Percentiles rank a stretch among this genome's conserved stretches.
These are phyloP conservation scores for Zygaena filipendulae DNA, from an alignment of 2,888 invertebrate genomes.

Conservation along the genomic window DNA sequence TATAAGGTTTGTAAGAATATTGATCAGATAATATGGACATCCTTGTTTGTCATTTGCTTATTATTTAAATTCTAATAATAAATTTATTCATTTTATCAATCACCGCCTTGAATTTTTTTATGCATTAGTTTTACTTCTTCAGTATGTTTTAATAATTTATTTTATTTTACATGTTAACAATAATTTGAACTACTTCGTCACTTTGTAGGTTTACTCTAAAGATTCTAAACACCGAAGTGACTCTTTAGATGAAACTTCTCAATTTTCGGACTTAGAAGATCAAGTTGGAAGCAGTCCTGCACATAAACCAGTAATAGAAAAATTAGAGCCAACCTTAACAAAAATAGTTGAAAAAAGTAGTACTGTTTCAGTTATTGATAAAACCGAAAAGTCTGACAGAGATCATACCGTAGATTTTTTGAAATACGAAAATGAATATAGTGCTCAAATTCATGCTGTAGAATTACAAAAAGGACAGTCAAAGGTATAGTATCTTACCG, in stretches of 20 bases:
- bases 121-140: background rate
- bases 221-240: slow-evolving; percentile 61
- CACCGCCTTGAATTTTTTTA: background rate
- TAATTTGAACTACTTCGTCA: slow-evolving; percentile 2
- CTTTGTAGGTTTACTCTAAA: slow-evolving; percentile 44
- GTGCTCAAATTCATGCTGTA: slow-evolving; percentile 35
- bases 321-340: slow-evolving; percentile 26
- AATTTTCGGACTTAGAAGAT: slow-evolving; percentile 62
- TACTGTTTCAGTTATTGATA: slow-evolving; percentile 22
- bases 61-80: too few relatives aligned
- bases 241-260: slow-evolving; percentile 59
- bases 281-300: slow-evolving; percentile 54
- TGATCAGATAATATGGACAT: too few relatives aligned
- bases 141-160: background rate
- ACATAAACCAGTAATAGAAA: slow-evolving; percentile 31
- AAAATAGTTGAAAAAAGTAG: slow-evolving; percentile 20
- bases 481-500: too few relatives aligned
- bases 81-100: too few relatives aligned
- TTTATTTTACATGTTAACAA: background rate
- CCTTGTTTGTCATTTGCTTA: too few relatives aligned
- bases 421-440: slow-evolving; percentile 46
- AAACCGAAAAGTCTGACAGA: slow-evolving; percentile 12
- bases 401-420: slow-evolving; percentile 45
- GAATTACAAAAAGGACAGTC: too few relatives aligned
- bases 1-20: too few relatives aligned